A percentile compares a stretch with the other conserved stretches of the same genome.
Evolutionary conservation across 1,140 invertebrate genomes (phyloP).

Genomic region (Bombus affinis): DNA sequence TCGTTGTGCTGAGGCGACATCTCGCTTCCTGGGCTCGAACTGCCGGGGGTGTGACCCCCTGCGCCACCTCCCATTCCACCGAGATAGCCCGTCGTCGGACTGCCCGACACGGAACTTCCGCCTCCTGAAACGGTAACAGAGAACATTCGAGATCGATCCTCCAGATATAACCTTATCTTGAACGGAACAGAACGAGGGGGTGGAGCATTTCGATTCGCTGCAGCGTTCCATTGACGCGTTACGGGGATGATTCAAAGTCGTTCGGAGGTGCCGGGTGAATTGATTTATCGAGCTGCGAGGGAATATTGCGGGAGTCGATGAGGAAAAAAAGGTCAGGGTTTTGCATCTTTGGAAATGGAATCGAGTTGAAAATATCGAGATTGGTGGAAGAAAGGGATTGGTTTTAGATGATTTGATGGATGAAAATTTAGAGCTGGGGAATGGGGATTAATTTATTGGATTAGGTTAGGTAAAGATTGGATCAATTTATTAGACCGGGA

Average conservation of each 20-base stretch:
- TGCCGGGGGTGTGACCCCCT: conserved; percentile 82
- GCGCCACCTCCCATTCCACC: conserved; percentile 81
- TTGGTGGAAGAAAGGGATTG: background rate
- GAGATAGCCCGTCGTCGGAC: conserved; percentile 80
- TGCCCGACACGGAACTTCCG: conserved; percentile 80
- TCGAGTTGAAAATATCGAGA: background rate
- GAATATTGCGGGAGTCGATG: background rate
- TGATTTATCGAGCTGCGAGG: background rate
- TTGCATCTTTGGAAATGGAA: background rate
- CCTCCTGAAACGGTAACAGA: conserved; percentile 73
- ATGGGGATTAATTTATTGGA: no score
- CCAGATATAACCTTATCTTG: conserved; percentile 14
- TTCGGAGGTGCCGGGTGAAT: background rate
- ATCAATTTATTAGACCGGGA: no score
- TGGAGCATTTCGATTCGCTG: background rate
- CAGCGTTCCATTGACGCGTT: conserved; percentile 1
- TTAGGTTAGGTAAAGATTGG: no score
- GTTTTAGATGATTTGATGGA: no score
- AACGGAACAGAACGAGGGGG: background rate
- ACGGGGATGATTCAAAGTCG: background rate
- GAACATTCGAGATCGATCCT: conserved; percentile 21
- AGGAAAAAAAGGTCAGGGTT: background rate
- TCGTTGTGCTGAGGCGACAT: conserved; percentile 85
- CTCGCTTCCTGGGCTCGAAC: conserved; percentile 84
- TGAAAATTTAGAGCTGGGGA: no score